Percentiles rank a stretch among this genome's conserved stretches.
Conservation (phyloP, 2,797 vertebrate genomes). For the Miichthys miiuy region DNA sequence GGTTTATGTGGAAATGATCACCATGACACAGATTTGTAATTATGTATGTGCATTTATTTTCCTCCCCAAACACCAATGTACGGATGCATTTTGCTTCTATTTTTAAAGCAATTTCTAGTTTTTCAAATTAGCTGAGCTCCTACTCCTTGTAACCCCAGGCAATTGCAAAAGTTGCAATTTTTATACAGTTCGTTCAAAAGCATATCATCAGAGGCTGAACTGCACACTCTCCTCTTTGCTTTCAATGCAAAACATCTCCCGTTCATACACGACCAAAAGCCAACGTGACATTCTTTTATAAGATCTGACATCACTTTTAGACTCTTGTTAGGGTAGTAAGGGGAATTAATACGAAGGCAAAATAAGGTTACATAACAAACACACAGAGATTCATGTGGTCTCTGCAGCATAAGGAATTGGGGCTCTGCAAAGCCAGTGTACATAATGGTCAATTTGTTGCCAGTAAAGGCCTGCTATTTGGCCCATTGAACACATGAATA, state of each 20-base stretch:
- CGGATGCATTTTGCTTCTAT: neutral
- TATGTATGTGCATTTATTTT: neutral
- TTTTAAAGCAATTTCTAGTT: neutral
- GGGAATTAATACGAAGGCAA: neutral
- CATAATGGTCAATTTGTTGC: slow-evolving; percentile 54
- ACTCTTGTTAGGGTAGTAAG: neutral
- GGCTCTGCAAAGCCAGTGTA: slow-evolving; percentile 27
- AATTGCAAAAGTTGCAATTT: neutral
- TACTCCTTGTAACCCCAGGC: neutral
- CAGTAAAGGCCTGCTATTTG: slow-evolving; percentile 27
- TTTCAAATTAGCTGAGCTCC: neutral
- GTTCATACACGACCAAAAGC: neutral
- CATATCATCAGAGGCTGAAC: neutral
- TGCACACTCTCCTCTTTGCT: neutral
- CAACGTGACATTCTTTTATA: neutral
- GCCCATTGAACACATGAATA: slow-evolving; percentile 30
- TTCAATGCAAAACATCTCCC: neutral
- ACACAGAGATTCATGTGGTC: neutral
- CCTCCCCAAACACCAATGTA: neutral
- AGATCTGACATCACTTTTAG: neutral
- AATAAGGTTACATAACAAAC: slow-evolving; percentile 5
- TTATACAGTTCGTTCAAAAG: neutral
- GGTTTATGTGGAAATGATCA: neutral
- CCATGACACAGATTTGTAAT: neutral
- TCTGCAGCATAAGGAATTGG: slow-evolving; percentile 16